phyloP scores from a whole-genome alignment of 1,140 invertebrate genomes.

The Drosophila sp. region DNA sequence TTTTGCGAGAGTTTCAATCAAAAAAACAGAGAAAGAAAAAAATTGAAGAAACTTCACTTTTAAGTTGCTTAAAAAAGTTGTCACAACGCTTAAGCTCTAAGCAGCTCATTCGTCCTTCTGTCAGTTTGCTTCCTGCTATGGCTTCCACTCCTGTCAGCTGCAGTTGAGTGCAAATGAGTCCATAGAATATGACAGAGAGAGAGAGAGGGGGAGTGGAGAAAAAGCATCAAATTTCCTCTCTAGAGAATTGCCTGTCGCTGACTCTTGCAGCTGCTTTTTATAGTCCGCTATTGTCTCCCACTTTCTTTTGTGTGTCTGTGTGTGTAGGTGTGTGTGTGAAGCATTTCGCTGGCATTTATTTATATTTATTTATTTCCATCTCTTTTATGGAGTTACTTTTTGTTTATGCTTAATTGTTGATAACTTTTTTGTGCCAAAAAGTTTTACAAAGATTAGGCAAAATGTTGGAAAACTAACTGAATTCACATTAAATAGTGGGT shows the following conservation, averaged over 20 bases:
- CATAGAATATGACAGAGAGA: neutral
- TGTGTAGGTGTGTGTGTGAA: neutral
- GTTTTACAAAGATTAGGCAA: conserved; percentile 51
- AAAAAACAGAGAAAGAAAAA: conserved; percentile 15
- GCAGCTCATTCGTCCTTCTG: conserved; percentile 40
- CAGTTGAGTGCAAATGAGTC: conserved; percentile 79
- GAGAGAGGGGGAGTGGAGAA: conserved; percentile 28
- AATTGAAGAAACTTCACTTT: conserved; percentile 56
- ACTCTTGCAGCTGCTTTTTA: conserved; percentile 74
- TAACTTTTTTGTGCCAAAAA: conserved; percentile 40
- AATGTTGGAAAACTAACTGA: conserved; percentile 21
- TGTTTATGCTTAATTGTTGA: conserved; percentile 78
- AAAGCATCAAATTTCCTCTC: conserved; percentile 49
- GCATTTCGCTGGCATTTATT: conserved; percentile 66
- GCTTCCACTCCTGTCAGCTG: conserved; percentile 47
- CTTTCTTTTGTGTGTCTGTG: conserved; percentile 27
- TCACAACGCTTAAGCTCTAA: conserved; percentile 74
- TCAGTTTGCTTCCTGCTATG: neutral
- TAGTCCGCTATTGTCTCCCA: conserved; percentile 36
- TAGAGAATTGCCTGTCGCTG: conserved; percentile 50
- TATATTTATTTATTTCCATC: conserved; percentile 62
- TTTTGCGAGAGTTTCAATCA: conserved; percentile 23
- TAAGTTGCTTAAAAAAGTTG: conserved; percentile 79
- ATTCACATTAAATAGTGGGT: conserved; percentile 16
- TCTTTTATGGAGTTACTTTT: conserved; percentile 54